Conservation (phyloP, 2,888 invertebrate species). For the Tuberolachnus salignus region DNA sequence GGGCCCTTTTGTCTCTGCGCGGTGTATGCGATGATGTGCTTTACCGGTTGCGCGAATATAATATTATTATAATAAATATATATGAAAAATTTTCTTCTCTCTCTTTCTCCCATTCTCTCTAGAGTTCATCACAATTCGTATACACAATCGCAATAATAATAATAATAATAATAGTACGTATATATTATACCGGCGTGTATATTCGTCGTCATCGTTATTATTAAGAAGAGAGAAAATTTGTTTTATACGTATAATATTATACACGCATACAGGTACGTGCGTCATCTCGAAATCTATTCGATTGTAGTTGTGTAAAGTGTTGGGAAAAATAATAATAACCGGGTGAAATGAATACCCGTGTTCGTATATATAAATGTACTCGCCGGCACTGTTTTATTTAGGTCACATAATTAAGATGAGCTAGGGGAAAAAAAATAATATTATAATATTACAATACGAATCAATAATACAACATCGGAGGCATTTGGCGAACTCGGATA, state of each 20-base stretch:
- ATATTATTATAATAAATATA: too few species aligned
- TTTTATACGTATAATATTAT: not conserved
- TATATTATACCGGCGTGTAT: too few species aligned
- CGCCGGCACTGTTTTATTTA: not conserved
- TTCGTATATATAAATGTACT: not conserved
- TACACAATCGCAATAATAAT: not conserved
- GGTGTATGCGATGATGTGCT: not conserved
- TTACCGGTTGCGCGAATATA: constrained; percentile 14
- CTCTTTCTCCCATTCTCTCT: not conserved
- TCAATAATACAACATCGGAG: too few species aligned
- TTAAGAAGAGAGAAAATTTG: too few species aligned
- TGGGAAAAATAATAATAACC: not conserved
- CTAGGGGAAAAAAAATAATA: too few species aligned
- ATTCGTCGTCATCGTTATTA: too few species aligned
- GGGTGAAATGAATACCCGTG: not conserved
- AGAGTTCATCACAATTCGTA: not conserved
- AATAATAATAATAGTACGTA: too few species aligned
- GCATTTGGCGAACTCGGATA: too few species aligned
- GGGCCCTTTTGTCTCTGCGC: constrained; percentile 3
- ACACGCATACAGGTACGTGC: not conserved
- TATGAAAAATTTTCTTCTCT: not conserved
- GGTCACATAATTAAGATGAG: too few species aligned
- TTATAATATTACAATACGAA: too few species aligned
- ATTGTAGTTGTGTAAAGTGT: not conserved
- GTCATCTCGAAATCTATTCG: constrained; percentile 16